Conservation (phyloP, 2,888 invertebrate species). For the Oxycera nigricornis region DNA sequence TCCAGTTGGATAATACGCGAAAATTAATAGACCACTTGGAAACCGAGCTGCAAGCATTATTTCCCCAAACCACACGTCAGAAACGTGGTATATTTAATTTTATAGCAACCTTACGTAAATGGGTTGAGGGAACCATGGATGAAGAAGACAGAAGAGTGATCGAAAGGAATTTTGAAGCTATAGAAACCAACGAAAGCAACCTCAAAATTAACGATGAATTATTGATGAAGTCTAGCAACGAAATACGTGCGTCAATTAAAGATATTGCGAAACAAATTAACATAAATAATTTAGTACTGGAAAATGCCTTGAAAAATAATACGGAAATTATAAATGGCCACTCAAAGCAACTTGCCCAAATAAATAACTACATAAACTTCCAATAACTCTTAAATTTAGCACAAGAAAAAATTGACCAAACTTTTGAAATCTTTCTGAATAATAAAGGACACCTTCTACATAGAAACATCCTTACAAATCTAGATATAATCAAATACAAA, state of each 20-base stretch:
- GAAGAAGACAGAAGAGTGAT: neutral
- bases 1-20: neutral
- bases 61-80: neutral
- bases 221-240: neutral
- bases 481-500: constrained; percentile 3
- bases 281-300: constrained; percentile 13
- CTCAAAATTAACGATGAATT: constrained; percentile 6
- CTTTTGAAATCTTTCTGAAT: neutral
- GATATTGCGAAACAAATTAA: constrained; percentile 14
- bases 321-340: neutral
- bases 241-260: neutral
- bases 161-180: neutral
- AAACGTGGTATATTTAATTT: constrained; percentile 4
- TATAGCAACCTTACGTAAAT: neutral
- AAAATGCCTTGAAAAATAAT: neutral
- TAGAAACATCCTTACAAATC: constrained; percentile 6
- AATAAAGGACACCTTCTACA: neutral
- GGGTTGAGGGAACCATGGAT: neutral
- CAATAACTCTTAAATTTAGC: constrained; percentile 2
- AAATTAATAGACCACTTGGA: constrained; percentile 6
- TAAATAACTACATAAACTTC: neutral
- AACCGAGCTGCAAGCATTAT: neutral
- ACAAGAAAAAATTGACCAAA: constrained; percentile 12
- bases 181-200: neutral
- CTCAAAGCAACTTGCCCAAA: neutral